Percentiles rank a stretch among this genome's conserved stretches.
These are phyloP conservation scores for Rhinolophus sinicus DNA, from an alignment of 2,113 vertebrate species.

Conservation along the genomic window DNA sequence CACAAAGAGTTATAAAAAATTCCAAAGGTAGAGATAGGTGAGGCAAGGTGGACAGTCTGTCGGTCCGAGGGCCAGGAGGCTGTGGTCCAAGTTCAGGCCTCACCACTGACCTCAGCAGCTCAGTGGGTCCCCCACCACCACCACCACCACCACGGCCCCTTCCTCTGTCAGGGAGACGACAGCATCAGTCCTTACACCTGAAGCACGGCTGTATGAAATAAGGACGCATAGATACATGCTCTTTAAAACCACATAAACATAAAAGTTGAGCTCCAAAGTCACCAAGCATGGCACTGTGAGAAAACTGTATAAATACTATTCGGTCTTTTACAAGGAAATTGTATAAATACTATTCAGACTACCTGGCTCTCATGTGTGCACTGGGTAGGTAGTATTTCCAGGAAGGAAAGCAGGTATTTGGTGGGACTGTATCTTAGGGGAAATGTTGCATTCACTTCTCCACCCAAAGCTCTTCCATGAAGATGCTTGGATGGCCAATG, in stretches of 20 bases:
- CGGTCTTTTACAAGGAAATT: accelerated
- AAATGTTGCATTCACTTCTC: background rate
- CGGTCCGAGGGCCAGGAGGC: accelerated
- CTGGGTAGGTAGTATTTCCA: accelerated
- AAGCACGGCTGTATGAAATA: accelerated
- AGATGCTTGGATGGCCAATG: background rate
- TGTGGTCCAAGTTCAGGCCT: accelerated
- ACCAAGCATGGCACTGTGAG: accelerated
- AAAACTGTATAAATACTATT: too few relatives aligned
- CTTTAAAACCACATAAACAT: too few relatives aligned
- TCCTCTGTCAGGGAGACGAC: accelerated
- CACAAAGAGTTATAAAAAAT: accelerated
- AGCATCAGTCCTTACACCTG: accelerated
- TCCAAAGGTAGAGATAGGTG: accelerated
- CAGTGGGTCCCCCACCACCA: accelerated
- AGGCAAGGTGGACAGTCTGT: background rate
- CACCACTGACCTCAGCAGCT: accelerated
- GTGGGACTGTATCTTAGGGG: background rate
- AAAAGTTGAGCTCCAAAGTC: accelerated
- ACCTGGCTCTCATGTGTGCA: accelerated
- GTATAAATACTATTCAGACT: accelerated
- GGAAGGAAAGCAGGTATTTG: background rate
- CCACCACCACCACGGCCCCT: too few relatives aligned
- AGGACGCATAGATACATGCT: accelerated
- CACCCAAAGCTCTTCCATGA: background rate